Percentiles rank a stretch among this genome's conserved stretches.
phyloP scores from a whole-genome alignment of 2,888 invertebrate species.

The Gisinianus flammeolus region DNA sequence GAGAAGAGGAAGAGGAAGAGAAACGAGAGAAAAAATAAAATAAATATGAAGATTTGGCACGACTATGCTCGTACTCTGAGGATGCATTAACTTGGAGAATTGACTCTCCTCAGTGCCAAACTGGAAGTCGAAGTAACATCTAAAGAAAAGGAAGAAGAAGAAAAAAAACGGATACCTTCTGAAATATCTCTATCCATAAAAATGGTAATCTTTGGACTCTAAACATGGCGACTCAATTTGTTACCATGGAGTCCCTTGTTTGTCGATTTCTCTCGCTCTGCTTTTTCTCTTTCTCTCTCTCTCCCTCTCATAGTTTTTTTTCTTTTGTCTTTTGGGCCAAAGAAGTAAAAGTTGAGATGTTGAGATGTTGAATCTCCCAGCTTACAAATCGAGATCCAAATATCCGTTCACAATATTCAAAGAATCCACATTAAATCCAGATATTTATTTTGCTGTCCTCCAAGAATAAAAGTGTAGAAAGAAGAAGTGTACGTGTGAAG shows the following conservation, averaged over 20 bases:
- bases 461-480: too few relatives aligned
- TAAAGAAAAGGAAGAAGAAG: too few relatives aligned
- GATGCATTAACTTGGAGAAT: neutral
- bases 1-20: neutral
- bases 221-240: constrained; percentile 26
- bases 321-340: too few relatives aligned
- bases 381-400: too few relatives aligned
- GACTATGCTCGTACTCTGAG: neutral
- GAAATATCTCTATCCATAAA: constrained; percentile 23
- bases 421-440: too few relatives aligned
- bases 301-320: neutral
- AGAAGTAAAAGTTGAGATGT: too few relatives aligned
- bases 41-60: constrained; percentile 39
- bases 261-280: constrained; percentile 9
- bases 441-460: too few relatives aligned
- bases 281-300: neutral
- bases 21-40: constrained; percentile 19
- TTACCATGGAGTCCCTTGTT: constrained; percentile 16
- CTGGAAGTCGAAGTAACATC: too few relatives aligned
- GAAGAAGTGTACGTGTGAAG: too few relatives aligned
- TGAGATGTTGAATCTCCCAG: too few relatives aligned
- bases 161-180: neutral
- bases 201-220: constrained; percentile 16
- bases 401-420: constrained; percentile 13
- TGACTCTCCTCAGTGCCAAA: too few relatives aligned